Conservation (phyloP, 2,797 vertebrate species). For the Acrossocheilus wenchowensis region DNA sequence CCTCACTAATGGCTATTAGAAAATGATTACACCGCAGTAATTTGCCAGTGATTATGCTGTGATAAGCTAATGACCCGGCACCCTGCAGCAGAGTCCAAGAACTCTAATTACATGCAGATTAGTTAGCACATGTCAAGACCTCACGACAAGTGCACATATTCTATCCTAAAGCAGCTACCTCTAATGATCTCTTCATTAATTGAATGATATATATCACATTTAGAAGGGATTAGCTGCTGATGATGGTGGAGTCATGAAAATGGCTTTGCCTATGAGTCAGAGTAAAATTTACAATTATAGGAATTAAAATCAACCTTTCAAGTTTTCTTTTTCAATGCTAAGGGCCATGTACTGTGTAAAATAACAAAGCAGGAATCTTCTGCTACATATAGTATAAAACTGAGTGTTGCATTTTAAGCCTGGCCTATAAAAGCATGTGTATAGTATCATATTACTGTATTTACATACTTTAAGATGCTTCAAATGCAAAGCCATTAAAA, state of each 20-base stretch:
- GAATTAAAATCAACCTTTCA: constrained; percentile 5
- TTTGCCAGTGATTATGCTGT: constrained; percentile 60
- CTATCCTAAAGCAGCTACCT: constrained; percentile 27
- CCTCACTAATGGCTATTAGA: constrained; percentile 59
- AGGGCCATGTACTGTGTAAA: background rate
- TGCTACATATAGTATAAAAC: background rate
- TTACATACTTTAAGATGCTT: background rate
- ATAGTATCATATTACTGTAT: background rate
- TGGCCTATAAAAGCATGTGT: background rate
- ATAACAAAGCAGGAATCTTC: no score
- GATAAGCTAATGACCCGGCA: constrained; percentile 59
- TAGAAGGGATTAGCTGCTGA: background rate
- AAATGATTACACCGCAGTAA: constrained; percentile 64
- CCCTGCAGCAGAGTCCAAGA: constrained; percentile 38
- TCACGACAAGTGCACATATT: constrained; percentile 28
- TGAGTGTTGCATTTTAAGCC: background rate
- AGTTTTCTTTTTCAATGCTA: background rate
- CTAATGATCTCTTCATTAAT: constrained; percentile 27
- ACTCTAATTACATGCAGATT: constrained; percentile 50
- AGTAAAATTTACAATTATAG: background rate
- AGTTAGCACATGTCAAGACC: constrained; percentile 38
- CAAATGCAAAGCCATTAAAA: background rate
- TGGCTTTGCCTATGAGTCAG: background rate
- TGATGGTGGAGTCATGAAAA: constrained; percentile 1
- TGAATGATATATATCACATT: constrained; percentile 12